Evolutionary conservation across 2,888 invertebrate genomes (phyloP), one percentile per base, ranked within the genome.

Genomic region (Drosophila bunnanda): DNA sequence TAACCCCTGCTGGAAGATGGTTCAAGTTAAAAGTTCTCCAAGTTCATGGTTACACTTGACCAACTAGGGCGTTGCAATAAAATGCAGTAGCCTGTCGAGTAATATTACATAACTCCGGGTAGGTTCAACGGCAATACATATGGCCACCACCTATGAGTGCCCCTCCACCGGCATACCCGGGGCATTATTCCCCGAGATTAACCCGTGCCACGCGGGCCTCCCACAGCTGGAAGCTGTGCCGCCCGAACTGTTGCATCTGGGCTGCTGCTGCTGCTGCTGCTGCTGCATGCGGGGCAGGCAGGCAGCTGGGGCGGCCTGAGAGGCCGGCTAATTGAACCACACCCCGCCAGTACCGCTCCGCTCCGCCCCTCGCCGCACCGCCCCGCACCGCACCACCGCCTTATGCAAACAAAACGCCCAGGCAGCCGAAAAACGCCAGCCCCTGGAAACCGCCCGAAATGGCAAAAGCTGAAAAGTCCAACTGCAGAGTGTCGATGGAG

Each of bases 371-470:
- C 39, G 30, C 52, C 54, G 15, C 39, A 3, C 41, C 28, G 15
- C 52, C 34, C 67, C 36, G 2, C 34, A 12, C 28, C 39, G 28
- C 50, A 10, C 56, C 41, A 2, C 34, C 22, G 28, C 32, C 59
- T 44, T 69, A 53, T 75, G 75, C 71, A 71, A 71, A 71, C 71
- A 71, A 57, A 71, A 71, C 71, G 71, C 71, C 71, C 71, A 75
- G 34, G 55, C 71, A 75, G 66, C 75, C 71, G 75, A 71, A 56
- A 74, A 75, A 75, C 30, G 75, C 44, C 71, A 54, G 54, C 55
- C 64, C 70, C 74, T 50, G 72, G 32, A 62, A 62, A 25, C 34
- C 60, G 62, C 52, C 53, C 54, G 68, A 39, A 67, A 38, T 46
- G 43, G 39, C 50, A 32, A 57, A 17, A 39, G 43, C 55, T 54